Evolutionary conservation across 35 echinoderm and acorn worm genomes (phyloP).

Genomic region (Heliocidaris erythrogramma): DNA sequence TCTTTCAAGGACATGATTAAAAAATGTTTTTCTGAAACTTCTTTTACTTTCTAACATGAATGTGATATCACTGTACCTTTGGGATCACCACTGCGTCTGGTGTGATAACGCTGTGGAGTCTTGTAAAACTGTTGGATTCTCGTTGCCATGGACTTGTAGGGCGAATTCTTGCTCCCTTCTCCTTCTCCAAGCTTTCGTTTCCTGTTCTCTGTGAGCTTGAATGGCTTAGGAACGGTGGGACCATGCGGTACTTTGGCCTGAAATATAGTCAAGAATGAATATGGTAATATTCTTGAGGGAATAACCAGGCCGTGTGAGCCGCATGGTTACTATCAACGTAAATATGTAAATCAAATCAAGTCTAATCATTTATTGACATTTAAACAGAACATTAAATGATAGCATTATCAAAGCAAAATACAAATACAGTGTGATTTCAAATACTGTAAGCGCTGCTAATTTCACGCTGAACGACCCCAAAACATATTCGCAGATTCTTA

Average conservation of each 20-base stretch:
- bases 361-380: too few species aligned
- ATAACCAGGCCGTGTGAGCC: not conserved
- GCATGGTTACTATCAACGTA: too few species aligned
- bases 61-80: too few species aligned
- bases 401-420: too few species aligned
- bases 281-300: not conserved
- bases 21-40: not conserved
- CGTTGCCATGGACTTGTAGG: constrained; percentile 68
- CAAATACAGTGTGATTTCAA: too few species aligned
- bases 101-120: constrained; percentile 85
- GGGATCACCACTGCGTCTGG: constrained; percentile 56
- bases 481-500: too few species aligned
- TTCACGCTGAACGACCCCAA: too few species aligned
- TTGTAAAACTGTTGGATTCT: constrained; percentile 73
- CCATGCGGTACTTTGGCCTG: constrained; percentile 46
- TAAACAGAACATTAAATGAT: too few species aligned
- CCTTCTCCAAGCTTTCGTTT: constrained; percentile 40
- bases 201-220: constrained; percentile 55
- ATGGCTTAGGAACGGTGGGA: constrained; percentile 60
- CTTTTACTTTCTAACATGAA: too few species aligned
- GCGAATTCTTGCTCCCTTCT: not conserved
- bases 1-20: not conserved
- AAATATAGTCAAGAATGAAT: not conserved
- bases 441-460: too few species aligned
- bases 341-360: too few species aligned